Base-by-base conservation (phyloP, 2,888 invertebrate genomes). In the Cosmorhoe ocellata region DNA sequence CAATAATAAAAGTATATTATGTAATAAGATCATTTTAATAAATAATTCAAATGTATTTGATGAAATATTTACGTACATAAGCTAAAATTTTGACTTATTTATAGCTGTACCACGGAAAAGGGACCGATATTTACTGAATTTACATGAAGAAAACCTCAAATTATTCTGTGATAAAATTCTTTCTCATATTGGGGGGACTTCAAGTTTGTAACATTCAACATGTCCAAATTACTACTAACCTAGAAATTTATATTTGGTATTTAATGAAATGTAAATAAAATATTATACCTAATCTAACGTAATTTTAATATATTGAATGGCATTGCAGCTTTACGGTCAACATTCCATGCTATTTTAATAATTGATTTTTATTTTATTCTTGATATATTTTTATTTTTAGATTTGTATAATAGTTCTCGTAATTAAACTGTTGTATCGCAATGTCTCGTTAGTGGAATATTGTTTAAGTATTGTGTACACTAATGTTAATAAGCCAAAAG, bases 111-210 rank as follows among this genome's bases (percentile, higher is more conserved):
- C 10, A 24, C 2, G 52, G 52, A 38, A 58, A 55, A 44, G 56
- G 68, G 67, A 66, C 71, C 69, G 71, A 71, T 67, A 63, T 66
- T 66, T 42, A 51, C 54, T 46, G 34, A 63, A 56, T 58, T 56
- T 61, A 74, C 84, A 88, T 89, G 89, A 83, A 89, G 81, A 63
- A 71, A 62, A 67, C 89, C 89, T 90, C 89, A 84, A 77, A 79
- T 75, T 79, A 80, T 88, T 88, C 89, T 90, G 89, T 90, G 89
- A 90, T 90, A 90, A n/a, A n/a, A 84, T 78, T 86, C 80, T 88
- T 80, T 85, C 48, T 82, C 81, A 83, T 82, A 71, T 79, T 86
- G 89, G 79, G 89, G n/a, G 89, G 69, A 66, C 89, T 90, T 89
- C 88, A 86, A 85, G 83, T 81, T 59, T 74, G 56, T 2, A 69